Evolutionary conservation across 2,113 vertebrate genomes (phyloP), one percentile per base, ranked within the genome.

Genomic region (Charadrius vociferus): DNA sequence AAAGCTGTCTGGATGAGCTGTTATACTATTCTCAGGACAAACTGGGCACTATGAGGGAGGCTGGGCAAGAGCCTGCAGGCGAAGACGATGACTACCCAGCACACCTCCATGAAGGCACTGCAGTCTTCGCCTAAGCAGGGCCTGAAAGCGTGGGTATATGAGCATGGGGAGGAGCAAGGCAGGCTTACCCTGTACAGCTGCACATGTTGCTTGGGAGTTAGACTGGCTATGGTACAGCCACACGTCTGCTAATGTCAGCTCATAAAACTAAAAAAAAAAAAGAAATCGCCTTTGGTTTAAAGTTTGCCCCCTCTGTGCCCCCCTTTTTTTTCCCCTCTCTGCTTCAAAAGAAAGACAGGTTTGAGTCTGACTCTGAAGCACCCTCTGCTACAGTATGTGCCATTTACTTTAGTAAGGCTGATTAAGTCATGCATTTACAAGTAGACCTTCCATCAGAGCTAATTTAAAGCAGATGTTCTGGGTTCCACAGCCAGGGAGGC

Each of bases 341-440:
- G 95, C 95, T 97, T 97, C 97, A 97, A 98, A 98, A 96, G 92
- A 97, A 97, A 97, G 94, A 89, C 94, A 98, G 96, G 97, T 97
- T 96, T 97, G 96, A 97, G 92, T 92, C 96, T 94, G 96, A 96
- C 92, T 96, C 95, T 90, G 66, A 96, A 96, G 96, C 93, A 95
- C 95, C 95, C 97, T 96, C 95, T 96, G 84, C 94, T 97, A 97
- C 92, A 59, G 89, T 96, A 97, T 98, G 97, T 96, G 93, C 97
- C 98, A 98, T 98, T 98, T 97, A 97, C 97, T 97, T 98, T 93
- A 97, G 98, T 96, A 98, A 98, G 96, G 91, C 96, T 98, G 98
- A 98, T 98, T 98, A 98, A 98, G 98, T 98, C 98, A 97, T 98
- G 97, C 97, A 98, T 98, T 98, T 98, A 98, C 96, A 98, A 98